A percentile compares a stretch with the other conserved stretches of the same genome.
phyloP scores from a whole-genome alignment of 37 sponge, comb jelly and placozoan genomes.

The Eunapius fragilis region DNA sequence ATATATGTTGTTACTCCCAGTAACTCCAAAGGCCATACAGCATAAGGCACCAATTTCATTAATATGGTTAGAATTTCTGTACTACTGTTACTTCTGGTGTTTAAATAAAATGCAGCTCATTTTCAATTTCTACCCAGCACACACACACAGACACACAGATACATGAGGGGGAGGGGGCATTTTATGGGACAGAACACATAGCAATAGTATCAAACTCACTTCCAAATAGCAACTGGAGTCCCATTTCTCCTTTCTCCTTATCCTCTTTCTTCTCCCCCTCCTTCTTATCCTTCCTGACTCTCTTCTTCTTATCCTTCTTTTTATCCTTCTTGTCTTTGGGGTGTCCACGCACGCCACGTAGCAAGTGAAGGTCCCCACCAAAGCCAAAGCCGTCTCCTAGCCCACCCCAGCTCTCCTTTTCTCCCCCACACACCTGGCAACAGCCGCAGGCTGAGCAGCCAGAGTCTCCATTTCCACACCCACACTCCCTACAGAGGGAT shows the following conservation, averaged over 20 bases:
- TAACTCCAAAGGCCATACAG: too few relatives aligned
- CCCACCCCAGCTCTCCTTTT: constrained; percentile 65
- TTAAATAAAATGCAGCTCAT: too few relatives aligned
- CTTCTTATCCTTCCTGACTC: constrained; percentile 27
- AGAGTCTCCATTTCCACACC: constrained; percentile 93
- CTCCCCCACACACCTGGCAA: constrained; percentile 88
- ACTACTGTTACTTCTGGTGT: too few relatives aligned
- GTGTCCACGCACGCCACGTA: constrained; percentile 2
- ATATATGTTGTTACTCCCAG: too few relatives aligned
- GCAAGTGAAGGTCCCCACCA: constrained; percentile 32
- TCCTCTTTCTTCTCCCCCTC: constrained; percentile 36
- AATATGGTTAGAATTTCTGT: too few relatives aligned
- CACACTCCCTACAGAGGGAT: constrained; percentile 90
- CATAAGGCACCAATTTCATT: too few relatives aligned
- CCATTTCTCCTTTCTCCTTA: constrained; percentile 41
- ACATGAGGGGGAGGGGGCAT: too few relatives aligned
- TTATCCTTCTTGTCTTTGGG: neutral
- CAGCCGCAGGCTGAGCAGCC: constrained; percentile 92
- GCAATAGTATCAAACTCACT: constrained; percentile 32
- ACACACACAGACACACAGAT: too few relatives aligned
- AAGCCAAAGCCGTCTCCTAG: constrained; percentile 5
- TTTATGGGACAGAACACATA: too few relatives aligned
- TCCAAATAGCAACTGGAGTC: constrained; percentile 67
- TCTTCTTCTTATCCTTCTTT: constrained; percentile 25
- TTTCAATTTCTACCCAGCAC: too few relatives aligned